Base-by-base conservation (phyloP, 2,888 invertebrate genomes). In the Drosophila mimica region DNA sequence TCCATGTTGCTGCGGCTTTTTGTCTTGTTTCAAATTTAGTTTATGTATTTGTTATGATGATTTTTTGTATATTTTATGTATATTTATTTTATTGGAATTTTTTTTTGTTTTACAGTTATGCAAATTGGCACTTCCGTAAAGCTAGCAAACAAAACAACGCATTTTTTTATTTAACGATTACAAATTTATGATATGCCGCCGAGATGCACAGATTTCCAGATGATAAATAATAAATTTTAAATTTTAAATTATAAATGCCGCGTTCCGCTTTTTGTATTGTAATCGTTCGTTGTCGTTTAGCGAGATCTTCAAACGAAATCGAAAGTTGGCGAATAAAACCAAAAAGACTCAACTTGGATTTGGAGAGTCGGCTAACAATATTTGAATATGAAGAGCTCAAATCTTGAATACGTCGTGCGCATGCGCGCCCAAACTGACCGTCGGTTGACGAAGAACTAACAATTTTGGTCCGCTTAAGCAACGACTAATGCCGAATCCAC, bases 341-440 rank as follows among this genome's bases (percentile, higher is more conserved):
- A 25, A 25, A 25, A 54, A 53, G 46, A 56, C 54, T 57, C 52
- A 56, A 56, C 30, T 28, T 25, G 25, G 36, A 57, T 54, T 62
- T 53, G 57, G 58, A 56, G 48, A 67, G 66, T 31, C 49, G 54
- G 33, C 56, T 31, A 61, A 61, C 56, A 56, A 56, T 62, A 17
- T n/a, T 20, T 25, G 25, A 11, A 13, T 58, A 17, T 58, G n/a
- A 61, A 31, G 34, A 56, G 34, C 36, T 25, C 38, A 70, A 62
- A 62, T 54, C 69, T 33, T 51, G 25, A 43, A 76, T 58, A 77
- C 65, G 64, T 71, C 67, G 77, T 88, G 91, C 91, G 92, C 92
- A 91, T 91, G 92, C 92, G 92, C 91, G 92, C 91, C 91, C 91
- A 90, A 91, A 92, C 89, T 92, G 92, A 92, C 92, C 92, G 92